Base-by-base conservation (phyloP, 2,888 invertebrate genomes). In the Alloplasta piceator region DNA sequence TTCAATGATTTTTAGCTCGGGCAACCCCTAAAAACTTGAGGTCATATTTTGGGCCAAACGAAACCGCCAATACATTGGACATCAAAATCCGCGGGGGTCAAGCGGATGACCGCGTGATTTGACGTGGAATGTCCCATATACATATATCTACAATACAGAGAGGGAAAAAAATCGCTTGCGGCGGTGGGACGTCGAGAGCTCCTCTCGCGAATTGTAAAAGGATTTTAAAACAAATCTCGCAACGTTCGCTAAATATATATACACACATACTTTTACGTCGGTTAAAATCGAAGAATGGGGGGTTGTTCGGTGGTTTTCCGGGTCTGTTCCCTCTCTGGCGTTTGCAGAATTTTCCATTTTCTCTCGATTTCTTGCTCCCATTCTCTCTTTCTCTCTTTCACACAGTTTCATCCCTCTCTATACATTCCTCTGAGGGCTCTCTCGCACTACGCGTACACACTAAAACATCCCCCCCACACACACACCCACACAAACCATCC, bases 181-280 rank as follows among this genome's bases (percentile, higher is more conserved):
- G 82, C 74, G 36, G 58, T 60, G 80, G 55, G 36, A 68, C 36
- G 64, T 52, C 14, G 79, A 72, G 39, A 58, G 56, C 56, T 78
- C 75, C 82, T 86, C 84, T 85, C 85, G 84, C 87, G 90, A 91
- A 91, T 90, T 90, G 91, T 91, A 90, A 91, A 92, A 91, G 92
- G 91, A 91, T 91, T 92, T 91, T 89, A 90, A 91, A 92, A 92
- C 91, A 92, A 91, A 91, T 91, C 91, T 91, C 90, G 89, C 89
- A 86, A 87, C 87, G 88, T 64, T 71, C 85, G 89, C 86, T 67
- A 41, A 46, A 38, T 64, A 14, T 58, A 7, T 26, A 46, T 41
- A 39, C 26, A 60, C 5, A 46, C 12, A 39, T 12, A 39, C 12
- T 38, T 60, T 52, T 67, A 64, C 58, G 63, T 63, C 77, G 86